Evolutionary conservation across 2,797 vertebrate species (phyloP), one percentile per base, ranked within the genome.

Genomic region (Urosaurus nigricauda): DNA sequence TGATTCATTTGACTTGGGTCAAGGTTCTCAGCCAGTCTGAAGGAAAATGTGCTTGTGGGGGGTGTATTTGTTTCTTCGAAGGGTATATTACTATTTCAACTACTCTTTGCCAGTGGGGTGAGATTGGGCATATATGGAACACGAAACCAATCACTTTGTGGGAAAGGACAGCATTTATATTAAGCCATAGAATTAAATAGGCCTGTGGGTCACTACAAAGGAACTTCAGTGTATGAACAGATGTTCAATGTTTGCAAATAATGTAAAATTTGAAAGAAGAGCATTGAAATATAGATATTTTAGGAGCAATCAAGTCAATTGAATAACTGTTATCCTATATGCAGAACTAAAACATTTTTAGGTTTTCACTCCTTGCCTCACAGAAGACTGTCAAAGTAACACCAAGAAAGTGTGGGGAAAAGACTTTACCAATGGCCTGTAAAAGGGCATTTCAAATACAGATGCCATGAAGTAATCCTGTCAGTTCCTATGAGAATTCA

Each of bases 291-390:
- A 88, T 86, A 89, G 43, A 0, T 2, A 11, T 26, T 84, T 87
- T 84, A 0, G 1, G 58, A 84, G 51, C 16, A 7, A 83, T 58
- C 11, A 43, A 43, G 40, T 0, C 82, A 79, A 87, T n/a, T 3
- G 19, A 83, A n/a, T 78, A 84, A 73, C 32, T 85, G 70, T 60
- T 83, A 60, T 60, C 1, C 24, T 51, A 13, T 79, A 80, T 0
- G n/a, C 8, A 87, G 35, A 90, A 82, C 43, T 63, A 56, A 89
- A 86, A 87, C 70, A 70, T 79, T 74, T 83, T 17, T 37, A 53
- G 21, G 63, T 26, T 65, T 56, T 74, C 29, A 82, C 73, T 83
- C 58, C 40, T 77, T 77, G 40, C 80, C 37, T 82, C 26, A 51
- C 21, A 75, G 43, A 53, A 83, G 24, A 37, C 16, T 83, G 84